Evolutionary conservation across 2,888 invertebrate genomes (phyloP).

Genomic region (Microctonus brassicae): DNA sequence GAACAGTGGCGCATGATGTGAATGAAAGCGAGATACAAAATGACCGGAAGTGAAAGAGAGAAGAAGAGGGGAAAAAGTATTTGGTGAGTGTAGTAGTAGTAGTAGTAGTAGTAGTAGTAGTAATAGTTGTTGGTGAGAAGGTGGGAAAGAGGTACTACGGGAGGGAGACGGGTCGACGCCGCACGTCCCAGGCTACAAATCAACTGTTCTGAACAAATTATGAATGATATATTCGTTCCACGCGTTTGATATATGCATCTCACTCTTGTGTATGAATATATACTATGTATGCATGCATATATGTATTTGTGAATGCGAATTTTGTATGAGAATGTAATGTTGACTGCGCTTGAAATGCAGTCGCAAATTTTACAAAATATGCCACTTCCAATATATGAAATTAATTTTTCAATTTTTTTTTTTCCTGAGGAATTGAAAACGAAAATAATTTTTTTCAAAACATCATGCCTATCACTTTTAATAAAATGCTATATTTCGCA

Average conservation of each 20-base stretch:
- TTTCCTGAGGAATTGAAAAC: not conserved
- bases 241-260: slow-evolving; percentile 65
- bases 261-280: slow-evolving; percentile 45
- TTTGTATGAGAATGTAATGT: slow-evolving; percentile 5
- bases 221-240: slow-evolving; percentile 69
- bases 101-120: too few species aligned
- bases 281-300: slow-evolving; percentile 34
- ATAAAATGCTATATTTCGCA: not conserved
- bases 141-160: slow-evolving; percentile 39
- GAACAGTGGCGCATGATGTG: slow-evolving; percentile 49
- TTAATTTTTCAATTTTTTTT: slow-evolving; percentile 10
- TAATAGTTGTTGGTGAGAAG: slow-evolving; percentile 24
- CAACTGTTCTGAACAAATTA: slow-evolving; percentile 69
- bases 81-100: slow-evolving; percentile 32
- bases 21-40: slow-evolving; percentile 52
- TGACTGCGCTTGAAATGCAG: not conserved
- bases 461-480: too few species aligned
- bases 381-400: slow-evolving; percentile 31
- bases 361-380: slow-evolving; percentile 45
- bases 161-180: slow-evolving; percentile 62
- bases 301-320: slow-evolving; percentile 47
- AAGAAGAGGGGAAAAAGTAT: slow-evolving; percentile 34
- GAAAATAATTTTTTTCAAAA: not conserved
- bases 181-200: slow-evolving; percentile 68
- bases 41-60: slow-evolving; percentile 36